Conservation (phyloP, 2,113 vertebrate species). For the Neopipo cinnamomea region DNA sequence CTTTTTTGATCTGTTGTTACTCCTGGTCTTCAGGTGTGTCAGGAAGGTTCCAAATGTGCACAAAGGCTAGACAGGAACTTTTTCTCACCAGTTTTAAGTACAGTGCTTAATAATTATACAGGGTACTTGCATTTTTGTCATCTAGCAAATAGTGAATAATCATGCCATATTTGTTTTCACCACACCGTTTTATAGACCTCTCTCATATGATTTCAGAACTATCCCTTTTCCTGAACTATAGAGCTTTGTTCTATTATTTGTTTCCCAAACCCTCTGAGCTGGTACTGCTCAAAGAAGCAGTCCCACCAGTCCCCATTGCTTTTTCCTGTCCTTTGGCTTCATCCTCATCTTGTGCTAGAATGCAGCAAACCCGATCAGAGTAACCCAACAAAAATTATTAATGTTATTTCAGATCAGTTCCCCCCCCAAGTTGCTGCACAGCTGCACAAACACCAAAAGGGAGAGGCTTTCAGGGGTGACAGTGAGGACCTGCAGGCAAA, state of each 20-base stretch:
- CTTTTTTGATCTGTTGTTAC: background rate
- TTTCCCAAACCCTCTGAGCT: background rate
- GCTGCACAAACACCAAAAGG: background rate
- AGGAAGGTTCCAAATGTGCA: background rate
- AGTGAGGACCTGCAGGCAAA: fast-evolving
- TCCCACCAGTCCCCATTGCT: background rate
- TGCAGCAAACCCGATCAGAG: background rate
- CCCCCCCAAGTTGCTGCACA: background rate
- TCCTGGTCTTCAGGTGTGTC: background rate
- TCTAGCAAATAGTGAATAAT: background rate
- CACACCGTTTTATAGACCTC: background rate
- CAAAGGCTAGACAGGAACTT: background rate
- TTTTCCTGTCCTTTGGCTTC: background rate
- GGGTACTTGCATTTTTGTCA: background rate
- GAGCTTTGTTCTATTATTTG: background rate
- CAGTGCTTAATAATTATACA: background rate
- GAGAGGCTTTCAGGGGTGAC: background rate
- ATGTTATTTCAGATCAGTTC: background rate
- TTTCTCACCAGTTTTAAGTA: background rate
- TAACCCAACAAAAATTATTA: background rate
- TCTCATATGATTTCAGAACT: background rate
- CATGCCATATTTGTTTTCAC: background rate
- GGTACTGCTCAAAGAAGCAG: background rate
- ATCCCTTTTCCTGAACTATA: background rate
- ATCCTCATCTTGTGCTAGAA: background rate